Conservation (phyloP, 2,888 invertebrate genomes). For the Pammene aurita region DNA sequence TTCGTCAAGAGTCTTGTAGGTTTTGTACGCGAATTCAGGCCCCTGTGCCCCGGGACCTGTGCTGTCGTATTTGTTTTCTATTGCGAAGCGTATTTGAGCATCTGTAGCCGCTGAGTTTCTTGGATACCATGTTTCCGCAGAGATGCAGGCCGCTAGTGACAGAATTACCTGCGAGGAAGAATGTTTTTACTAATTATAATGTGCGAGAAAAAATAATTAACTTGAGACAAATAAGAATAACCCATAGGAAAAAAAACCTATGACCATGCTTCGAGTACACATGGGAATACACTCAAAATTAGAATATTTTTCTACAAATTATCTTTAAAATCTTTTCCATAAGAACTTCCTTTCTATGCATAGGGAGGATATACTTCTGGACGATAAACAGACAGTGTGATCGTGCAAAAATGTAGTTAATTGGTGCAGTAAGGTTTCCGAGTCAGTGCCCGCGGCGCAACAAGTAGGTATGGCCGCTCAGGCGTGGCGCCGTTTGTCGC, state of each 20-base stretch:
- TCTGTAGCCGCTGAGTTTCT: slow-evolving; percentile 64
- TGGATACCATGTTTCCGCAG: slow-evolving; percentile 24
- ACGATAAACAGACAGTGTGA: neutral
- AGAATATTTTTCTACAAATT: neutral
- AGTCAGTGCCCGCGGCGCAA: slow-evolving; percentile 22
- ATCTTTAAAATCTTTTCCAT: neutral
- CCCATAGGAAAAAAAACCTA: too few relatives aligned
- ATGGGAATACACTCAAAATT: too few relatives aligned
- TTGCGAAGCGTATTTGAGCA: slow-evolving; percentile 70
- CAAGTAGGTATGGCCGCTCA: slow-evolving; percentile 6
- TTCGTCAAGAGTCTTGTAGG: slow-evolving; percentile 67
- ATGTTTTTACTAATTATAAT: neutral
- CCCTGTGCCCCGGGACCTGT: slow-evolving; percentile 74
- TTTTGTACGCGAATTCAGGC: slow-evolving; percentile 66
- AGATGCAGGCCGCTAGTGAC: slow-evolving; percentile 46
- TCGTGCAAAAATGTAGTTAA: slow-evolving; percentile 37
- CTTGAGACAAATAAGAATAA: too few relatives aligned
- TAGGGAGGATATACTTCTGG: neutral
- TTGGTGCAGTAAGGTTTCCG: slow-evolving; percentile 21
- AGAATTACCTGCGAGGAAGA: slow-evolving; percentile 54
- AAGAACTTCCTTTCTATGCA: neutral
- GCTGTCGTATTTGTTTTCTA: slow-evolving; percentile 75
- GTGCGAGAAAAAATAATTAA: too few relatives aligned
- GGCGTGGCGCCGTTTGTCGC: slow-evolving; percentile 18
- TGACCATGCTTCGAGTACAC: too few relatives aligned